Base-by-base conservation (phyloP, 1,140 invertebrate genomes). In the Pomacea maculata region DNA sequence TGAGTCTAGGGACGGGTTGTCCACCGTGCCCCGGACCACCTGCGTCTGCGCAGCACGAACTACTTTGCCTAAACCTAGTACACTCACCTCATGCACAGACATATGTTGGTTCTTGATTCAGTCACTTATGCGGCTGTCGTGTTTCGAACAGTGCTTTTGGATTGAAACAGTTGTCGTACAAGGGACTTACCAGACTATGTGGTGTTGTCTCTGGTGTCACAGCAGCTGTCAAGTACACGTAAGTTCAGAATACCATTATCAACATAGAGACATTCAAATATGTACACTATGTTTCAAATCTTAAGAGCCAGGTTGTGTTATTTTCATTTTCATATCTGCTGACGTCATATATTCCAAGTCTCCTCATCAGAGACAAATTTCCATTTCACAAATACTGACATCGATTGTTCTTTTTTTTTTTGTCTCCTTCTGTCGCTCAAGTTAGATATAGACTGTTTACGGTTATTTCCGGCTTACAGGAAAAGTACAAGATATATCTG, bases 401-500 rank as follows among this genome's bases (percentile, higher is more conserved):
- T n/a, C 61, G 52, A n/a, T n/a, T 75, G 73, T 45, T 45, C 34
- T 45, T 25, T 25, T 25, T 25, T 25, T 25, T 25, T 45, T 45
- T 45, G 34, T 45, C 34, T 75, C 9, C 25, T 8, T 75, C 52
- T 54, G 1, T 75, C 17, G 52, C 17, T 76, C 21, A 64, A 34
- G 25, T 14, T 71, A 34, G 8, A 34, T 71, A 12, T 71, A n/a
- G 25, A 12, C n/a, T 29, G 1, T n/a, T n/a, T 3, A 29, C 3
- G 25, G 68, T 34, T 45, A 19, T 34, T 64, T 57, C 17, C 71
- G 17, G 29, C 71, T 34, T 79, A 6, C 77, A 87, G 86, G 11
- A 86, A 87, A 71, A 84, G 84, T 80, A 85, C 87, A 19, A 78
- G 82, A 63, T 87, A 89, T 74, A 81, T 83, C 61, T 89, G 87